These are phyloP conservation scores for Lamellibrachia satsuma DNA, from an alignment of 2,888 invertebrate genomes.

Conservation along the genomic window DNA sequence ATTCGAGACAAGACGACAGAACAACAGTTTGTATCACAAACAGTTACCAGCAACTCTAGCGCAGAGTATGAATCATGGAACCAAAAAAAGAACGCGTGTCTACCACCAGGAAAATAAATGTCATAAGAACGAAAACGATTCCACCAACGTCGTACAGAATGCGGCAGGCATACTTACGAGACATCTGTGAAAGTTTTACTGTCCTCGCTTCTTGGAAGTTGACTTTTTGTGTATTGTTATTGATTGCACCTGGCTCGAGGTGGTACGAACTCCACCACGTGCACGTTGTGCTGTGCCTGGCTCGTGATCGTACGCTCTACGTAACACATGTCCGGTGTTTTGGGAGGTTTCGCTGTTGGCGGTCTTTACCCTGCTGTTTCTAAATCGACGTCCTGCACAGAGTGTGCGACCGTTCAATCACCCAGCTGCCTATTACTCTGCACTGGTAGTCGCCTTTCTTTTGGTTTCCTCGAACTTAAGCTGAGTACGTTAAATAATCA, in stretches of 20 bases:
- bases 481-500: too few species aligned
- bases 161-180: not conserved
- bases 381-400: too few species aligned
- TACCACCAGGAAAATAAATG: not conserved
- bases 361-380: not conserved
- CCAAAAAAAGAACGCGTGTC: not conserved
- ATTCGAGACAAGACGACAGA: not conserved
- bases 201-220: not conserved
- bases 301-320: not conserved
- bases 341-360: not conserved
- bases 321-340: not conserved
- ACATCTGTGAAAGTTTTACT: not conserved
- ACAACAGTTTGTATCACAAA: too few species aligned
- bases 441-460: not conserved
- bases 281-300: not conserved
- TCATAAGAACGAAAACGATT: slow-evolving; percentile 10
- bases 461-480: too few species aligned
- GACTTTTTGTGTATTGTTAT: slow-evolving; percentile 8
- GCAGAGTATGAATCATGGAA: not conserved
- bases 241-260: not conserved
- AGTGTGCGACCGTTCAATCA: too few species aligned
- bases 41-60: too few species aligned
- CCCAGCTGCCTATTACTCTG: too few species aligned
- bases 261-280: not conserved
- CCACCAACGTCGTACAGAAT: not conserved